phyloP scores from a whole-genome alignment of 2,113 vertebrate species.

The Lagenorhynchus albirostris region DNA sequence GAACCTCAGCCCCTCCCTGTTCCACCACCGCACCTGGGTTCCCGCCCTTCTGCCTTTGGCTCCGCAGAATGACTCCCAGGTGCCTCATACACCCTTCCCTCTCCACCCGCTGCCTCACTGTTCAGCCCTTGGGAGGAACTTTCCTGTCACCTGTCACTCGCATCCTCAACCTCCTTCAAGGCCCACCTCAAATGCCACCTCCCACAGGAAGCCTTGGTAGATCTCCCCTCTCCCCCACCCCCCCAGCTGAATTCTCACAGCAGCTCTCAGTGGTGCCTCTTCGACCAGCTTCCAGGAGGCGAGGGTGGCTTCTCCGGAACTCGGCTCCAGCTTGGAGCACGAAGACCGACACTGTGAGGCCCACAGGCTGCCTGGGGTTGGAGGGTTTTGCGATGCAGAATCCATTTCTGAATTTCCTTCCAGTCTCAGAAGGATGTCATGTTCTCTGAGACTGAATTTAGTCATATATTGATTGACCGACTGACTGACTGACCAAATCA shows the following conservation, averaged over 20 bases:
- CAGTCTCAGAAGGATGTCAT: rapidly evolving
- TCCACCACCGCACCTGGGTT: neutral
- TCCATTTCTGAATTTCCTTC: neutral
- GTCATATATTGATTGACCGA: rapidly evolving
- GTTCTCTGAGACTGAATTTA: rapidly evolving
- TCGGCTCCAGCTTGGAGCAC: neutral
- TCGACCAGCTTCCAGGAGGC: too few relatives aligned
- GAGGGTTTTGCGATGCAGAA: neutral
- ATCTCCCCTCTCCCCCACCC: rapidly evolving
- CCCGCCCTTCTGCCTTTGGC: neutral
- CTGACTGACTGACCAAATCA: rapidly evolving
- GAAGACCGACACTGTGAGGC: rapidly evolving
- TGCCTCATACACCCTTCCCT: neutral
- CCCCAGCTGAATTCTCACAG: neutral
- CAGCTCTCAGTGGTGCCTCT: neutral
- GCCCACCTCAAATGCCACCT: neutral
- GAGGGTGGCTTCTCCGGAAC: neutral
- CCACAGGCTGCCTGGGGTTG: rapidly evolving
- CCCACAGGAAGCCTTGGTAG: neutral
- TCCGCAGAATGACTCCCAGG: rapidly evolving
- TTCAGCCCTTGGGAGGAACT: too few relatives aligned
- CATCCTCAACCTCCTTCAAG: neutral
- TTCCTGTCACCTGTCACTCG: neutral
- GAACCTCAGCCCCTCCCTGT: rapidly evolving
- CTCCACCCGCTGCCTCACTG: neutral